These are phyloP conservation scores for Henricia sp. DNA, from an alignment of 53 echinoderm and acorn worm genomes.

Conservation along the genomic window DNA sequence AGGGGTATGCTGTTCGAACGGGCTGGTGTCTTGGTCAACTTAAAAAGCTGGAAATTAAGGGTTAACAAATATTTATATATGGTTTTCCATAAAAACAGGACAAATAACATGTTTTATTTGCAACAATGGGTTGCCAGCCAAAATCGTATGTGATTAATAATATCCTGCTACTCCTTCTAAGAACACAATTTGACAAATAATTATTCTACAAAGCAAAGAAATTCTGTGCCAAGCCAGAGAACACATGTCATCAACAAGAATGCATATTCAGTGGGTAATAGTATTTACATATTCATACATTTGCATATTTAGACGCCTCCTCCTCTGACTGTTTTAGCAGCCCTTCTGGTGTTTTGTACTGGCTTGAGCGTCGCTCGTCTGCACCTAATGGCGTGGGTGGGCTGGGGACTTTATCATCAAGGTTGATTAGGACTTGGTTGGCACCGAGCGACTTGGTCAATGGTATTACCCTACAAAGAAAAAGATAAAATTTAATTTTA, in stretches of 20 bases:
- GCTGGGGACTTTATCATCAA: conserved; percentile 84
- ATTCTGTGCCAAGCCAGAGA: neutral
- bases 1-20: conserved; percentile 45
- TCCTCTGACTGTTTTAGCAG: conserved; percentile 71
- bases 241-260: neutral
- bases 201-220: too few species aligned
- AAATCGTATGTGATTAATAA: too few species aligned
- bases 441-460: conserved; percentile 49
- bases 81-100: too few species aligned
- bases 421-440: conserved; percentile 49
- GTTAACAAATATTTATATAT: neutral
- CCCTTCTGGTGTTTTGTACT: conserved; percentile 89
- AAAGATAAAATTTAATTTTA: neutral
- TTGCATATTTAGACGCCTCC: conserved; percentile 86
- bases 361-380: conserved; percentile 82
- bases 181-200: too few species aligned
- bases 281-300: too few species aligned
- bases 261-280: conserved; percentile 24
- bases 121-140: too few species aligned
- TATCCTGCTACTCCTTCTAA: too few species aligned
- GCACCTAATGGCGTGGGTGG: conserved; percentile 79
- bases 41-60: conserved; percentile 65
- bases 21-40: conserved; percentile 71
- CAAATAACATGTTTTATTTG: too few species aligned
- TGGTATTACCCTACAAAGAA: conserved; percentile 47